A percentile compares a stretch with the other conserved stretches of the same genome.
Evolutionary conservation across 1,140 invertebrate genomes (phyloP).

Genomic region (Homalodisca vitripennis): DNA sequence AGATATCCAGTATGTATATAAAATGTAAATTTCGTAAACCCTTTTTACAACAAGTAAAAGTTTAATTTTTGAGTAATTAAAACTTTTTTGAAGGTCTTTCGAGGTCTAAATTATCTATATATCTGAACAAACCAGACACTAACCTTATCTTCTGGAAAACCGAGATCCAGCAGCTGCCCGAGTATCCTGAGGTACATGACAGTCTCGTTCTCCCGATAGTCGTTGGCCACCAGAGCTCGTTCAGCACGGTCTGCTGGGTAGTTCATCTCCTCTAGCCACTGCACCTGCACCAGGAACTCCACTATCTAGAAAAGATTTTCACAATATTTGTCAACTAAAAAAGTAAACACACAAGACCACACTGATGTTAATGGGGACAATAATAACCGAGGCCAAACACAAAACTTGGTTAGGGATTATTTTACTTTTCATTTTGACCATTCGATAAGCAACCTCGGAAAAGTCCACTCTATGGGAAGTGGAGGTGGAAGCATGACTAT

Average conservation of each 20-base stretch:
- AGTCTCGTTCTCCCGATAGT: constrained; percentile 53
- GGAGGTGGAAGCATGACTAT: too few relatives aligned
- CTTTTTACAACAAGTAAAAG: too few relatives aligned
- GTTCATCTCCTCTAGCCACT: constrained; percentile 65
- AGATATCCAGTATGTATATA: background rate
- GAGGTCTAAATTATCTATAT: too few relatives aligned
- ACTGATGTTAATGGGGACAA: background rate
- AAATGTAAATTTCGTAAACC: too few relatives aligned
- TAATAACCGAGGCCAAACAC: background rate
- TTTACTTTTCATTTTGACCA: background rate
- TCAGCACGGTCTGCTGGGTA: constrained; percentile 57
- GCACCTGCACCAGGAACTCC: constrained; percentile 54
- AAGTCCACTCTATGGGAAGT: too few relatives aligned
- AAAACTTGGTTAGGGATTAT: background rate
- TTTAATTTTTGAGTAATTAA: too few relatives aligned
- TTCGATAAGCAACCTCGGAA: background rate
- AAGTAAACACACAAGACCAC: background rate
- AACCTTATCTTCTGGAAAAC: constrained; percentile 69
- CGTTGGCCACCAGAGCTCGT: constrained; percentile 51
- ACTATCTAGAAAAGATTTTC: constrained; percentile 46
- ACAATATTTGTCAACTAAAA: background rate
- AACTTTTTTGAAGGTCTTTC: too few relatives aligned
- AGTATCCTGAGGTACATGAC: constrained; percentile 55
- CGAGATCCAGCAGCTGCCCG: constrained; percentile 74
- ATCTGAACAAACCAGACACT: too few relatives aligned